These are phyloP conservation scores for Pachypanchax playfairii DNA, from an alignment of 2,113 vertebrate genomes.

Conservation along the genomic window DNA sequence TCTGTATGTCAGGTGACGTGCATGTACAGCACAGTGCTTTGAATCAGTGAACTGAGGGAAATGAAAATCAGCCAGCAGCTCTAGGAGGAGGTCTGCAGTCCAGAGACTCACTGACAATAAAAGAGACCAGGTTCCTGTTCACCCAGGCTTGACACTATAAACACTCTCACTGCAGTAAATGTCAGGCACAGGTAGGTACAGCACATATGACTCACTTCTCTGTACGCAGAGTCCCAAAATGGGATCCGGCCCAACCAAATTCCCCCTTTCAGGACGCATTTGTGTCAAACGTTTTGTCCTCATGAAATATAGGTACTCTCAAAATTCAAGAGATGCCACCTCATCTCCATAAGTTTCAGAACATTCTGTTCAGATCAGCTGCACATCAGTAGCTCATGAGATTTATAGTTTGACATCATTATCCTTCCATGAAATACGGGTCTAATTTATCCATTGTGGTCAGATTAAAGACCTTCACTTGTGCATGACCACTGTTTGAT, in stretches of 20 bases:
- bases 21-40: no score
- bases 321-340: background rate
- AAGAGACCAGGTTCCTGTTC: constrained; percentile 82
- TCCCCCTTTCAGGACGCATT: background rate
- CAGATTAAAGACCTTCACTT: constrained; percentile 40
- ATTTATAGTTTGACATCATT: constrained; percentile 6
- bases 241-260: constrained; percentile 59
- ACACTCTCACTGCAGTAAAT: constrained; percentile 81
- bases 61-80: constrained; percentile 9
- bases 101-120: constrained; percentile 67
- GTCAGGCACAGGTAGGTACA: constrained; percentile 84
- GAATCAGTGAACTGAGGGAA: no score
- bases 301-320: no score
- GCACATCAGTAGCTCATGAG: constrained; percentile 1
- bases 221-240: constrained; percentile 80
- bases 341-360: background rate
- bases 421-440: constrained; percentile 18
- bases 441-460: constrained; percentile 37
- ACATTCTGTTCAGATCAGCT: background rate
- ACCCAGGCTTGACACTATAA: constrained; percentile 74
- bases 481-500: constrained; percentile 19
- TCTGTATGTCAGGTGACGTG: no score
- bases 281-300: no score
- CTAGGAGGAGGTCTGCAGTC: constrained; percentile 16
- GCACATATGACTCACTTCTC: constrained; percentile 78